Base-by-base conservation (phyloP, 2,797 vertebrate genomes). In the Myripristis murdjan region DNA sequence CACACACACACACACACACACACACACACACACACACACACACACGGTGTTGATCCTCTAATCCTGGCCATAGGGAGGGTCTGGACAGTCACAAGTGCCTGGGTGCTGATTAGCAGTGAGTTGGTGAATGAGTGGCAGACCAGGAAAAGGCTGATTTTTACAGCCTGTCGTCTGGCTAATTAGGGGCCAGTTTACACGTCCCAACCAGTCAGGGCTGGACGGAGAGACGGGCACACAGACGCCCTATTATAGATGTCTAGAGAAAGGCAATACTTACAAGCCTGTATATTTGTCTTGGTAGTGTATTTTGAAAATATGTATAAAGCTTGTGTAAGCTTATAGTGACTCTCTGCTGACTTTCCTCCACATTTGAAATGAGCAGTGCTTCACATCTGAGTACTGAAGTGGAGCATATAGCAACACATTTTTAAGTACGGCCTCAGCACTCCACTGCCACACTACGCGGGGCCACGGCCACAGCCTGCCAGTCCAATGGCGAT, bases 31-130 rank as follows among this genome's bases (percentile, higher is more conserved):
- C 24, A 12, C 55, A 57, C 33, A 18, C n/a, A 33, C 31, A 1
- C 20, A 24, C 55, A 24, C 28, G 70, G 63, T 39, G 70, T 33
- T 60, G 81, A 85, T 89, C 81, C 73, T 78, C 70, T 93, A 91
- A 92, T 92, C 89, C 87, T 73, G 85, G 82, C 85, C 55, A 9
- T 73, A 43, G 87, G 83, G 81, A 80, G 70, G 77, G 64, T 85
- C 91, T 93, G 91, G 85, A 90, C 73, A 91, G 71, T 86, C 70
- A 69, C 86, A 93, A 82, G 88, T 79, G 89, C 81, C 72, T 73
- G 46, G 62, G 23, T 20, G 67, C 67, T 87, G 84, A 91, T 93
- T 90, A 81, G 78, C 28, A 47, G 60, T 61, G 86, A 91, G 71
- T 56, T 52, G 33, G 53, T 26, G 56, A 72, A 82, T 81, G 81